These are phyloP conservation scores for Sitobion miscanthi DNA, from an alignment of 1,140 invertebrate species.

Conservation along the genomic window DNA sequence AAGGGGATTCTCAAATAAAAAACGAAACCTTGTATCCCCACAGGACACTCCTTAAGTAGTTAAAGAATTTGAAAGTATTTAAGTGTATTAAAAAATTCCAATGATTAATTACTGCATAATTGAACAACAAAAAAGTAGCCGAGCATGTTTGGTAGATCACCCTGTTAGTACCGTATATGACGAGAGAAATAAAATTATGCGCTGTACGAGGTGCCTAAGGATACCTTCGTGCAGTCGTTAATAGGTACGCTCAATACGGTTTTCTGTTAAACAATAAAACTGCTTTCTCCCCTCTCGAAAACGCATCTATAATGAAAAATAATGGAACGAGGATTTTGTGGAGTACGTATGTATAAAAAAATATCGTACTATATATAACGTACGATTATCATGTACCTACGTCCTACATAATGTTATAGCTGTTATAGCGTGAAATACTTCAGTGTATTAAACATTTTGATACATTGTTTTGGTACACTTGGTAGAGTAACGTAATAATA, in stretches of 20 bases:
- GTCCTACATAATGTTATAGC: not conserved
- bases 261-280: not conserved
- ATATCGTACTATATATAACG: not conserved
- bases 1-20: too few species aligned
- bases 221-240: not conserved
- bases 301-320: conserved; percentile 13
- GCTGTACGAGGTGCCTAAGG: not conserved
- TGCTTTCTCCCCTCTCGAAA: not conserved
- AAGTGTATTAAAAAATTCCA: too few species aligned
- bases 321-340: not conserved
- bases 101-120: not conserved
- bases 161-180: too few species aligned
- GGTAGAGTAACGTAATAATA: not conserved
- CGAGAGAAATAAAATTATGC: too few species aligned
- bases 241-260: not conserved
- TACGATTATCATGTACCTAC: too few species aligned
- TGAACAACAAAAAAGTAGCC: too few species aligned
- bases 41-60: too few species aligned
- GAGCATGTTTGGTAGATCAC: too few species aligned
- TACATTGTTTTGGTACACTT: not conserved
- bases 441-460: not conserved
- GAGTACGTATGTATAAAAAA: not conserved
- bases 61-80: too few species aligned
- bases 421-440: not conserved
- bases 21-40: too few species aligned